Conservation (phyloP, 2,113 vertebrate species). For the Mesitornis unicolor region DNA sequence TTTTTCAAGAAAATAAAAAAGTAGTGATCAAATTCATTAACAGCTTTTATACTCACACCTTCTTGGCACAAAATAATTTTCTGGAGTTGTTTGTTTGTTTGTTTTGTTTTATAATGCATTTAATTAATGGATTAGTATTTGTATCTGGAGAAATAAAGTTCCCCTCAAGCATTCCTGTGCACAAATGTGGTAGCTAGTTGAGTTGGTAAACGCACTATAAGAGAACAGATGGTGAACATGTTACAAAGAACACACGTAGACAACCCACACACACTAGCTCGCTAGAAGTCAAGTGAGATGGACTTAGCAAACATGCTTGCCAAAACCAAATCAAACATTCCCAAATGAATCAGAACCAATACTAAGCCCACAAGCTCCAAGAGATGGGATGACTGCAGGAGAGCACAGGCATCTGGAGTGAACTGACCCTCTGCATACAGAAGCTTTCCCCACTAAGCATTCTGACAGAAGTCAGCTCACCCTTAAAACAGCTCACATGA, state of each 20-base stretch:
- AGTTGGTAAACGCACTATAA: background rate
- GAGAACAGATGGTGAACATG: background rate
- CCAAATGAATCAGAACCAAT: background rate
- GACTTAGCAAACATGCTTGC: background rate
- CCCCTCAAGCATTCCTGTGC: background rate
- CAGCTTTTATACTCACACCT: background rate
- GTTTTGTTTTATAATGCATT: background rate
- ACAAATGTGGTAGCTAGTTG: background rate
- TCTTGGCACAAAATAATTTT: background rate
- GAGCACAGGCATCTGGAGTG: background rate
- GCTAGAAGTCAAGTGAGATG: background rate
- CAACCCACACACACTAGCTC: background rate
- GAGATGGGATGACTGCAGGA: background rate
- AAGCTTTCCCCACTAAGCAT: background rate
- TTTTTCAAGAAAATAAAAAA: background rate
- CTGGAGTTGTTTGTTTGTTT: background rate
- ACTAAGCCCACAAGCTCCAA: background rate
- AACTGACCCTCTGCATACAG: background rate
- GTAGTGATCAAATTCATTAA: background rate
- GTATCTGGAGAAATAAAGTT: background rate
- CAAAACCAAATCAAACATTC: background rate
- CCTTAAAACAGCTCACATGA: background rate
- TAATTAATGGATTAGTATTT: background rate
- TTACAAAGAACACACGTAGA: background rate
- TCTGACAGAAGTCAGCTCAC: accelerated